Evolutionary conservation across 2,797 vertebrate species (phyloP), one percentile per base, ranked within the genome.

Genomic region (Paguma larvata): DNA sequence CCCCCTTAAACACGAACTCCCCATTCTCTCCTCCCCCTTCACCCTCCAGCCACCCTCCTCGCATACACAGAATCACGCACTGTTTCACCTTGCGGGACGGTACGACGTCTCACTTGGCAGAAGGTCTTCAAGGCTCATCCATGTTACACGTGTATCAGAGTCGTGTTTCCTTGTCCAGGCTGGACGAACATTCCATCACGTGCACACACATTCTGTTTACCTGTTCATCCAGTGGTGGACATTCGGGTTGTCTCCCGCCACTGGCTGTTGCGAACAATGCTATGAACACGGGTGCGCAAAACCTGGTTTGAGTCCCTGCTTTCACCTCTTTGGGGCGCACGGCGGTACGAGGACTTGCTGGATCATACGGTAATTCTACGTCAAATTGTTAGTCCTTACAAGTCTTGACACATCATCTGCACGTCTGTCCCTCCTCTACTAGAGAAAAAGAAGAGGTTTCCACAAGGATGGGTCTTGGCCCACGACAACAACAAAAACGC

Each of bases 1-100:
- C 1, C 63, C 48, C 30, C 19, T 23, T 14, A 19, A 18, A 78
- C 23, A 83, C 5, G 0, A 63, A 78, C 30, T 2, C 27, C 75
- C 6, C 12, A 2, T 4, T 1, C 3, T 30, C 4, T 48, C 15
- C 13, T 2, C 32, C 59, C 14, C 41, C 8, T 21, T 19, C 6
- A 27, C 7, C 32, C 10, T 21, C 38, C 19, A 18, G 2, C 4
- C 21, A 27, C 46, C 34, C 77, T 23, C 48, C 34, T 72, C 44
- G 7, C 6, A 2, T 19, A 15, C 25, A 56, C 8, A n/a, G 51
- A 89, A 23, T 27, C 62, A 4, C 0, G 11, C 0, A 15, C 30
- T 2, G 0, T 23, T 16, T 32, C 65, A 27, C 23, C 72, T 38
- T 65, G 48, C n/a, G 23, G 53, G 30, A 51, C 70, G 38, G 32